Conservation (phyloP, 2,797 vertebrate species). For the Gila robusta region DNA sequence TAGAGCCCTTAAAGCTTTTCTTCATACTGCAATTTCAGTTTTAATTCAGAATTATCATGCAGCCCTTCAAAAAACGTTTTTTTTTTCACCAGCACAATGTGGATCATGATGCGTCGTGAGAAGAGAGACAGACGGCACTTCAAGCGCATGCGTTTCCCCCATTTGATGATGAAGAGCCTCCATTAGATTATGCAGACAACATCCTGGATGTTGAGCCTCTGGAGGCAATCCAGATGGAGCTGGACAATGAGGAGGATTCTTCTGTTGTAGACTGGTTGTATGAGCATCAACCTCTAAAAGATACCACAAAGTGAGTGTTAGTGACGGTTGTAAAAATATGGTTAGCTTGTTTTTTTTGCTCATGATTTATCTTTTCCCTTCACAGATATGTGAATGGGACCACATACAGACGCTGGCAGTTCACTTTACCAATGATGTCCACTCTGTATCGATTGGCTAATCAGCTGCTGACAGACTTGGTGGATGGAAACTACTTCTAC, state of each 20-base stretch:
- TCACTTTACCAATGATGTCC: constrained; percentile 99
- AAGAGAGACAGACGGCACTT: constrained; percentile 97
- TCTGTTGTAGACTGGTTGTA: constrained; percentile 96
- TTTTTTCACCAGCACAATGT: constrained; percentile 88
- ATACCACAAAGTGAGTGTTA: constrained; percentile 88
- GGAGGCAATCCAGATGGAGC: constrained; percentile 97
- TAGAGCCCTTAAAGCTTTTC: background rate
- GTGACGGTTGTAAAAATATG: background rate
- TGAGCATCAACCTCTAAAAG: constrained; percentile 96
- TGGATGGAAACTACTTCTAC: constrained; percentile 98
- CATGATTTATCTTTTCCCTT: background rate
- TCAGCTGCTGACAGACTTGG: constrained; percentile 96
- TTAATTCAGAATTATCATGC: background rate
- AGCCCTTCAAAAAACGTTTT: rapidly evolving
- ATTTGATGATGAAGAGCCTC: constrained; percentile 97
- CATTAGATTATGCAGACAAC: constrained; percentile 98
- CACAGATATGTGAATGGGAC: constrained; percentile 95
- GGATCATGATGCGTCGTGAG: constrained; percentile 99
- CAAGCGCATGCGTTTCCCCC: constrained; percentile 98
- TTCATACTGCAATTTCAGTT: no score
- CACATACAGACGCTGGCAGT: constrained; percentile 98
- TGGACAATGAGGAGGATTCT: constrained; percentile 93
- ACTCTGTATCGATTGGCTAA: constrained; percentile 97
- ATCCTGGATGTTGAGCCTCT: constrained; percentile 97
- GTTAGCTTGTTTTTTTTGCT: background rate